These are phyloP conservation scores for Eurois occulta DNA, from an alignment of 2,888 invertebrate genomes.

Conservation along the genomic window DNA sequence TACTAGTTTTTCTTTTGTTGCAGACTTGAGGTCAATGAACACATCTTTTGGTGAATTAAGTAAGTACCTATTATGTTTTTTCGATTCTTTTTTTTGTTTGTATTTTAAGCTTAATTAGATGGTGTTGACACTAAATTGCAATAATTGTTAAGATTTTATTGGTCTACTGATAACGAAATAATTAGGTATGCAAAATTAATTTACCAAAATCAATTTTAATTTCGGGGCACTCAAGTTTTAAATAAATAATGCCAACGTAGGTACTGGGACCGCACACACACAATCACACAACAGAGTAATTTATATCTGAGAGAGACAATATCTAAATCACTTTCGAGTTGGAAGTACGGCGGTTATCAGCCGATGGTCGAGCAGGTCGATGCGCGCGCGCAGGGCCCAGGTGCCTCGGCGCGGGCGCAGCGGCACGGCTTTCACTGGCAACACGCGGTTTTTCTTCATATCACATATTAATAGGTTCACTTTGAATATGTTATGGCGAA, in stretches of 20 bases:
- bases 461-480: constrained; percentile 57
- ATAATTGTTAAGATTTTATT: constrained; percentile 22
- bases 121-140: constrained; percentile 1
- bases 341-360: constrained; percentile 75
- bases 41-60: constrained; percentile 18
- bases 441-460: constrained; percentile 65
- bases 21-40: constrained; percentile 35
- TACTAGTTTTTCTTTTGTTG: constrained; percentile 19
- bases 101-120: background rate
- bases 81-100: background rate
- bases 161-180: constrained; percentile 23
- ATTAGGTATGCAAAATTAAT: constrained; percentile 21
- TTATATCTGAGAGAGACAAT: constrained; percentile 66
- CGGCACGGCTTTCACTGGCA: constrained; percentile 63
- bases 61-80: background rate
- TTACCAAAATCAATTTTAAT: constrained; percentile 22
- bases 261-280: constrained; percentile 36
- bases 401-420: constrained; percentile 22
- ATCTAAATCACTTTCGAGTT: constrained; percentile 80
- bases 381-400: constrained; percentile 62
- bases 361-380: constrained; percentile 67
- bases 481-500: constrained; percentile 50
- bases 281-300: constrained; percentile 36
- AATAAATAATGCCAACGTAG: background rate
- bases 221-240: background rate